Evolutionary conservation across 1,140 invertebrate species (phyloP), one percentile per base, ranked within the genome.

Genomic region (Aphidius ervi): DNA sequence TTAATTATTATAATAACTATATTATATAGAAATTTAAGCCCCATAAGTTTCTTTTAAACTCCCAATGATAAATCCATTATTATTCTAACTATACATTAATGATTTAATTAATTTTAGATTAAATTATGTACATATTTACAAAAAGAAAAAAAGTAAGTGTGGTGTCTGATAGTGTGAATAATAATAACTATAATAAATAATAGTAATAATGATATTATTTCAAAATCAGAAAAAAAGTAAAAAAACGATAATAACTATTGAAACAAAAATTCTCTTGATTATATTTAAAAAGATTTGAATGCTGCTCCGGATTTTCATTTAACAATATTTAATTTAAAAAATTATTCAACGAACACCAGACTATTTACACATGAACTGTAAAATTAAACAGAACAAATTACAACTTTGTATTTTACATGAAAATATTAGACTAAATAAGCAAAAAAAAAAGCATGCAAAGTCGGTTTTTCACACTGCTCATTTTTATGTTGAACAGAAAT

Each of bases 81-180:
- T 75, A 77, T 76, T 69, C 52, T 54, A 72, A 78, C 65, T 52
- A 50, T 74, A 74, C 5, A 72, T 67, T 77, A 74, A 73, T 67
- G 72, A 75, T 74, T 74, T 54, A 54, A 73, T 75, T 76, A 73
- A 78, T 72, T 75, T 74, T 63, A 53, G 69, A 31, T 71, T 71
- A 73, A 69, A 75, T 70, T 74, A 69, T 80, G 78, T 80, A 80
- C 71, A 80, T 79, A 80, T 75, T 79, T 78, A 73, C 66, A 73
- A 74, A 74, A 73, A 65, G 69, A 70, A 64, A 69, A 67, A 70
- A 74, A 72, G 65, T 60, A 57, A 53, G 67, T 62, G 58, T 31
- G 23, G 23, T 31, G 23, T 31, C 23, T 31, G 23, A 31, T 31
- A 31, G 23, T 31, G 23, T 31, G 23, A 31, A 71, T 67, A 68